phyloP scores from a whole-genome alignment of 1,140 invertebrate genomes.

The Temnothorax curvispinosus region DNA sequence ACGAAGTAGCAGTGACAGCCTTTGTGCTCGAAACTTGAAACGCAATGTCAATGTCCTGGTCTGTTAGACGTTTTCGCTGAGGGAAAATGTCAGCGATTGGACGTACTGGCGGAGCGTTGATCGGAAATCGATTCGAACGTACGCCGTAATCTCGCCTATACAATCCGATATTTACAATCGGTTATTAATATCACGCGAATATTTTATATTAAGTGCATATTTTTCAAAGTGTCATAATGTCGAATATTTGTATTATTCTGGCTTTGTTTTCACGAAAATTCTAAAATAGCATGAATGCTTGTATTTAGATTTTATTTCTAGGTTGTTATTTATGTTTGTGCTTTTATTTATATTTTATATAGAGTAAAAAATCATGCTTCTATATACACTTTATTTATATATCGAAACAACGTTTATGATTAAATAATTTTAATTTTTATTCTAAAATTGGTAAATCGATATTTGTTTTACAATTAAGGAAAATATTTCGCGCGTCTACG shows the following conservation, averaged over 20 bases:
- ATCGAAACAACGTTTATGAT: not conserved
- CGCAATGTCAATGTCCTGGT: conserved; percentile 33
- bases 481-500: not conserved
- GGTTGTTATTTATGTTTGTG: conserved; percentile 11
- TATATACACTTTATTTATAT: not conserved
- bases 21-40: conserved; percentile 17
- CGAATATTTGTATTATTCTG: not conserved
- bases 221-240: not conserved
- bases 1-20: conserved; percentile 11
- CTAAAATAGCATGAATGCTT: not conserved
- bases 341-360: conserved; percentile 1
- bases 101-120: conserved; percentile 1
- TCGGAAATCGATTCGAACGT: conserved; percentile 34
- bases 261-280: not conserved
- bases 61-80: conserved; percentile 27
- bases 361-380: not conserved
- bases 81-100: conserved; percentile 20
- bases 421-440: not conserved
- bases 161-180: conserved; percentile 8
- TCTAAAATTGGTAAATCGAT: not conserved
- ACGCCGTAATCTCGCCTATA: not conserved
- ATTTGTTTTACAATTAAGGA: not conserved
- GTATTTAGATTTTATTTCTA: conserved; percentile 16
- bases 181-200: conserved; percentile 12
- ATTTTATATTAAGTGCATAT: not conserved